Conservation (phyloP, 2,888 invertebrate species). For the Brassicogethes aeneus region DNA sequence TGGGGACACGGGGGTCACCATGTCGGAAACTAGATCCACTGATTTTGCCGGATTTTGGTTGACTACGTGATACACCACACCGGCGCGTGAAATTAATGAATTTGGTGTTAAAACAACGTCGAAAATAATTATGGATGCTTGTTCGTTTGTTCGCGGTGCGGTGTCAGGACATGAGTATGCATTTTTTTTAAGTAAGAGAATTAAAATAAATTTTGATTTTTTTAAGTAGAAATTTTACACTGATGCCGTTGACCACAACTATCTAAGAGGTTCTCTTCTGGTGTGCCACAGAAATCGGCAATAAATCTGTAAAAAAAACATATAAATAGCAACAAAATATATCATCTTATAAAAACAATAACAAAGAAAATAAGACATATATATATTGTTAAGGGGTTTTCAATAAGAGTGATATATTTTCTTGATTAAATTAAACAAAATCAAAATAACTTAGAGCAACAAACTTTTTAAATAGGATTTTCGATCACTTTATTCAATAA, state of each 20-base stretch:
- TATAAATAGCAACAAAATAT: slow-evolving; percentile 9
- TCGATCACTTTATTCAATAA: no score
- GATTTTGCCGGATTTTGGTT: not conserved
- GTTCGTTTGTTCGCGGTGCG: not conserved
- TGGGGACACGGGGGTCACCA: slow-evolving; percentile 30
- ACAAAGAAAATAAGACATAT: no score
- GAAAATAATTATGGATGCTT: no score
- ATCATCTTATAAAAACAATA: slow-evolving; percentile 1
- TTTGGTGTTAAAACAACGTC: no score
- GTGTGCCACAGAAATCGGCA: slow-evolving; percentile 30
- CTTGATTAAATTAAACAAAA: no score
- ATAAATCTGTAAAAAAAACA: slow-evolving; percentile 30
- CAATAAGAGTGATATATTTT: no score
- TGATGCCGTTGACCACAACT: slow-evolving; percentile 37
- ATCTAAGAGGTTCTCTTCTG: slow-evolving; percentile 28
- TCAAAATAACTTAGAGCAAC: no score
- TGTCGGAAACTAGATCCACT: slow-evolving; percentile 16
- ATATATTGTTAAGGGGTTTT: no score
- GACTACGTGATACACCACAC: not conserved
- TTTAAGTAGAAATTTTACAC: slow-evolving; percentile 28
- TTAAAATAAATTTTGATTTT: not conserved
- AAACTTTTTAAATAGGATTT: no score
- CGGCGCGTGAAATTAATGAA: no score
- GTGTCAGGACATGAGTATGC: not conserved
- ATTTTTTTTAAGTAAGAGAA: not conserved